A percentile compares a stretch with the other conserved stretches of the same genome.
Evolutionary conservation across 2,113 vertebrate species (phyloP).

Genomic region (Alethe diademata): DNA sequence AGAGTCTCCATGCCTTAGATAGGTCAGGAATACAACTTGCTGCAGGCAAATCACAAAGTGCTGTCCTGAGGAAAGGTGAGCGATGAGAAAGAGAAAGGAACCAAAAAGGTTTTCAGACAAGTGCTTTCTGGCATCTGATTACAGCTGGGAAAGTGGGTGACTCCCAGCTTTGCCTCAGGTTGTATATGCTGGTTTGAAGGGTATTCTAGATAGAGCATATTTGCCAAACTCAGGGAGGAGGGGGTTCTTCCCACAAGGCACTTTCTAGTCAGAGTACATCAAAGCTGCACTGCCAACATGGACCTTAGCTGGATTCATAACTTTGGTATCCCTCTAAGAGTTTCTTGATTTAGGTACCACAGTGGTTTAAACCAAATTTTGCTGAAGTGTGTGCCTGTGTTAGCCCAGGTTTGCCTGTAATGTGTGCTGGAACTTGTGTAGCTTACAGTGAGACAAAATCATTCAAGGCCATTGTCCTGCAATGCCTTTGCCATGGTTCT

Average conservation of each 20-base stretch:
- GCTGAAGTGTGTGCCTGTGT: not conserved
- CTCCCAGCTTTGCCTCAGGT: not conserved
- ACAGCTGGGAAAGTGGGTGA: not conserved
- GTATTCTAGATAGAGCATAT: not conserved
- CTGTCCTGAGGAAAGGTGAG: not conserved
- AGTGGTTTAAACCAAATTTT: not conserved
- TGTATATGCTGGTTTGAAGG: not conserved
- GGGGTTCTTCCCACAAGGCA: not conserved
- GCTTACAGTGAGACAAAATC: not conserved
- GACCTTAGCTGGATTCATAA: not conserved
- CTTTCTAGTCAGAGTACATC: not conserved
- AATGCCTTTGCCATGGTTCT: not conserved
- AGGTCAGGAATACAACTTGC: not conserved
- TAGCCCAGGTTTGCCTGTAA: not conserved
- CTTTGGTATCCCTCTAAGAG: not conserved
- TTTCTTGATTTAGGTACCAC: not conserved
- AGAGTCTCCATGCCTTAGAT: not conserved
- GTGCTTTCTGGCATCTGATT: not conserved
- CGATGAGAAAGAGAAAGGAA: not conserved
- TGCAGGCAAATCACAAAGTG: not conserved
- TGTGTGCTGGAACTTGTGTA: not conserved
- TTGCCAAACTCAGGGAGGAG: not conserved
- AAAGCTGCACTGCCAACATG: not conserved
- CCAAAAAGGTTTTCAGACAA: not conserved
- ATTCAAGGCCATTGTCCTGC: not conserved